phyloP scores from a whole-genome alignment of 2,113 vertebrate species.

The Saccopteryx bilineata region DNA sequence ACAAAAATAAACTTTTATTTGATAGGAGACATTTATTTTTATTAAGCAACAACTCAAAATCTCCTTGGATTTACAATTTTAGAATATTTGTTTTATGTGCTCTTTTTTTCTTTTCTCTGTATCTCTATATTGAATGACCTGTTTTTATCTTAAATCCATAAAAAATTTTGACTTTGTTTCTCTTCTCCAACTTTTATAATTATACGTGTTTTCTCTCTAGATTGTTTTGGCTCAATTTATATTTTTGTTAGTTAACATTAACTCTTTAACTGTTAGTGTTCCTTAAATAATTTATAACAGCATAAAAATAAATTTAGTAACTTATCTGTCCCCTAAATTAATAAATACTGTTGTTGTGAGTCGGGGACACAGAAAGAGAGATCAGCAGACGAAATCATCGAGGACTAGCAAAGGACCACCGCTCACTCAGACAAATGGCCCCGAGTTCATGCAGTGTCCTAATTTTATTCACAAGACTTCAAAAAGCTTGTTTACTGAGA shows the following conservation, averaged over 20 bases:
- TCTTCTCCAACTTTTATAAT: background rate
- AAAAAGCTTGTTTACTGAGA: no score
- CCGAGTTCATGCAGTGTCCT: no score
- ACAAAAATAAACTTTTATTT: background rate
- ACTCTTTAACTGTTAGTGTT: conserved; percentile 24
- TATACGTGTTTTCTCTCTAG: conserved; percentile 4
- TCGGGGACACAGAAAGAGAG: no score
- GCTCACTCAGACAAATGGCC: no score
- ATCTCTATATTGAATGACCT: background rate
- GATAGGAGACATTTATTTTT: background rate
- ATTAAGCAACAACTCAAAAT: background rate
- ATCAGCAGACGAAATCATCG: no score
- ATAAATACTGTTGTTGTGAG: background rate
- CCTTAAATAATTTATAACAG: background rate
- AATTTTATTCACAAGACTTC: no score
- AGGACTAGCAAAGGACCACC: no score
- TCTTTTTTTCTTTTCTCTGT: background rate
- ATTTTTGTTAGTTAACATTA: background rate
- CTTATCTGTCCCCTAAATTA: background rate
- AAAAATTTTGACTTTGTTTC: background rate
- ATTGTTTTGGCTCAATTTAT: background rate
- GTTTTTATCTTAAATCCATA: conserved; percentile 8
- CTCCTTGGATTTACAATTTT: background rate
- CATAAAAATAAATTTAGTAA: background rate
- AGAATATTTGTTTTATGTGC: background rate